Evolutionary conservation across 1,140 invertebrate species (phyloP).

Genomic region (Caenorhabditis tropicalis): DNA sequence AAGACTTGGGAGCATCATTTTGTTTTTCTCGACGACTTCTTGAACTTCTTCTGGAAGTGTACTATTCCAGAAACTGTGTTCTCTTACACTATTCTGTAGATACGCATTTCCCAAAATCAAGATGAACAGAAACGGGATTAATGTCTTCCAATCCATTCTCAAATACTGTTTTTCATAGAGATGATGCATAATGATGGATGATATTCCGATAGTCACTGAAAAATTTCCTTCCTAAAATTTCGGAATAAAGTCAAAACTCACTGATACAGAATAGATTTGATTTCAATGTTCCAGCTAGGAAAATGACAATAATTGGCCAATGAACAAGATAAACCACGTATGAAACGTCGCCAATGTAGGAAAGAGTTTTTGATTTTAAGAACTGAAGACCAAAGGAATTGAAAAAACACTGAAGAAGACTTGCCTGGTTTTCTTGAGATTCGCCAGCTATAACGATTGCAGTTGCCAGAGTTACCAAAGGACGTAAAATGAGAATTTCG

Average conservation of each 20-base stretch:
- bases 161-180: slow-evolving; percentile 16
- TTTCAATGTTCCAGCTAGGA: neutral
- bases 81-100: slow-evolving; percentile 9
- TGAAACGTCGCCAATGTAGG: slow-evolving; percentile 37
- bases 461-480: neutral
- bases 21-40: neutral
- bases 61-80: slow-evolving; percentile 13
- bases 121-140: neutral
- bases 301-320: slow-evolving; percentile 8
- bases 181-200: neutral
- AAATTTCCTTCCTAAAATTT: neutral
- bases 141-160: neutral
- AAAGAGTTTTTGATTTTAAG: neutral
- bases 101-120: neutral
- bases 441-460: neutral
- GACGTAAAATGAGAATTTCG: neutral
- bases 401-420: neutral
- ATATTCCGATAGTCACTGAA: neutral
- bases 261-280: neutral
- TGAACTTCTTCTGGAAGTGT: neutral
- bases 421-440: slow-evolving; percentile 1
- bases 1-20: neutral
- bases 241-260: neutral
- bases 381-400: neutral
- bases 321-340: slow-evolving; percentile 37